These are phyloP conservation scores for Callionymus lyra DNA, from an alignment of 2,113 vertebrate species.

Conservation along the genomic window DNA sequence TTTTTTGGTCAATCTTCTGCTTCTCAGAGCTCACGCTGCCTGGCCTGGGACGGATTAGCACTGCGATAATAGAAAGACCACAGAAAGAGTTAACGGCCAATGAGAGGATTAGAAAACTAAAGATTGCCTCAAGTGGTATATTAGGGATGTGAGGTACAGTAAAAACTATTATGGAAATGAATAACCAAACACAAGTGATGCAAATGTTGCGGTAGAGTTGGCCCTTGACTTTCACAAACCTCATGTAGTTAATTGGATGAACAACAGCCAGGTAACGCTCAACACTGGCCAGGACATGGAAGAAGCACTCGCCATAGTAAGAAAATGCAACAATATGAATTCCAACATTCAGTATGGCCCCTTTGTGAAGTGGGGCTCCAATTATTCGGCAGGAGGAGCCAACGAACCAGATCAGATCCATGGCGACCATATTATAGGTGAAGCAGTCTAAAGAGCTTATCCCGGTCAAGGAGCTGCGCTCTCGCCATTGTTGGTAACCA, in stretches of 20 bases:
- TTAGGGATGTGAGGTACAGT: no score
- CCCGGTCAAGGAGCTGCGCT: neutral
- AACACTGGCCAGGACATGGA: constrained; percentile 13
- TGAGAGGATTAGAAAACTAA: no score
- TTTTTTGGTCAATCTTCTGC: neutral
- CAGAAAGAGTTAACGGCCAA: constrained; percentile 3
- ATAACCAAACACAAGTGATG: constrained; percentile 15
- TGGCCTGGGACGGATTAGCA: constrained; percentile 5
- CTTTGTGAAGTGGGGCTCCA: no score
- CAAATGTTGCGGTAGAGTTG: constrained; percentile 5
- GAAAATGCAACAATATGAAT: rapidly evolving
- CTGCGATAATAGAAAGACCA: constrained; percentile 6
- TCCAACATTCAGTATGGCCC: rapidly evolving
- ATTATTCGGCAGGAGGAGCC: neutral
- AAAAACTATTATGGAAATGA: neutral
- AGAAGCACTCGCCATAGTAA: constrained; percentile 3
- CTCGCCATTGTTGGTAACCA: constrained; percentile 3
- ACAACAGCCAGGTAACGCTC: constrained; percentile 19
- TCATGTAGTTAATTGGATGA: constrained; percentile 18
- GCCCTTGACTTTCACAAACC: constrained; percentile 1
- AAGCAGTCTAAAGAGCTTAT: constrained; percentile 13
- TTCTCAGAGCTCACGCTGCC: neutral
- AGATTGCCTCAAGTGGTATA: no score
- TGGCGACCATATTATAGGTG: constrained; percentile 6
- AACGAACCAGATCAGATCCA: constrained; percentile 3